These are phyloP conservation scores for Hirtodrosophila histrioides DNA, from an alignment of 2,888 invertebrate genomes.

Conservation along the genomic window DNA sequence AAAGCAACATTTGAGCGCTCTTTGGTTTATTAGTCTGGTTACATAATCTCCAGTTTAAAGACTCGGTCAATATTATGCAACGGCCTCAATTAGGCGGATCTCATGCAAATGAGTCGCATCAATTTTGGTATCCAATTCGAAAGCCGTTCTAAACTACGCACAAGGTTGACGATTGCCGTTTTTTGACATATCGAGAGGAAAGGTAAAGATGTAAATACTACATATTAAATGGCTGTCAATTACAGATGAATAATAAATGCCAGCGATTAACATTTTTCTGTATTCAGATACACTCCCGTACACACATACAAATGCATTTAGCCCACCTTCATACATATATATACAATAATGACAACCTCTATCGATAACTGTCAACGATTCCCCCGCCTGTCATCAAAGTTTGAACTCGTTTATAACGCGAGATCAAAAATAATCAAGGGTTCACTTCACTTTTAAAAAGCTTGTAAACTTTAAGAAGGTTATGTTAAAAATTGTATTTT, in stretches of 20 bases:
- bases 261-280: neutral
- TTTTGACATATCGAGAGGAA: constrained; percentile 25
- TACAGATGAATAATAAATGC: constrained; percentile 15
- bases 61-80: constrained; percentile 73
- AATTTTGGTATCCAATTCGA: constrained; percentile 50
- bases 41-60: constrained; percentile 50
- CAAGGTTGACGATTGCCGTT: constrained; percentile 48
- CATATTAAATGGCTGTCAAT: constrained; percentile 8
- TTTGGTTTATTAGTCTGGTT: constrained; percentile 66
- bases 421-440: neutral
- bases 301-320: neutral
- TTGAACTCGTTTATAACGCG: neutral
- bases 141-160: constrained; percentile 62
- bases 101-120: constrained; percentile 65
- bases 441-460: too few species aligned
- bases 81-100: constrained; percentile 67
- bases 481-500: too few species aligned
- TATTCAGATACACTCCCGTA: constrained; percentile 1
- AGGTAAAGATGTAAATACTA: constrained; percentile 23
- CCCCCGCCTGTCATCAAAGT: neutral
- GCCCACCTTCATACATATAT: too few species aligned
- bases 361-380: constrained; percentile 4
- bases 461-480: too few species aligned
- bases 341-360: neutral
- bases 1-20: constrained; percentile 42